Evolutionary conservation across 2,888 invertebrate species (phyloP).

Genomic region (Melanophora roralis): DNA sequence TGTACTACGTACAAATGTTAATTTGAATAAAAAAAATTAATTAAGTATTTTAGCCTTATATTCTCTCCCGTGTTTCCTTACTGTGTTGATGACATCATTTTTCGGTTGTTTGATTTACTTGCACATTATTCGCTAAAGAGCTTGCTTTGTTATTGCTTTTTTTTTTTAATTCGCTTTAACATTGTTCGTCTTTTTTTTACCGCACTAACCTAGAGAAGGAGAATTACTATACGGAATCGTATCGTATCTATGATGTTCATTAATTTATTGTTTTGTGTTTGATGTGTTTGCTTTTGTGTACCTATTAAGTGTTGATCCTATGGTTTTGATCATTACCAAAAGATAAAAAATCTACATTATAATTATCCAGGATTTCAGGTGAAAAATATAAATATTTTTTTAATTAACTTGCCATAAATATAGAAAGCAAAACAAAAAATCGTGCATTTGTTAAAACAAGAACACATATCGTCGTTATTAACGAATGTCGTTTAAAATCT

Average conservation of each 20-base stretch:
- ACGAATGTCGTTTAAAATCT: too few relatives aligned
- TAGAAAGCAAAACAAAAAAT: too few relatives aligned
- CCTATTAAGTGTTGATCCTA: conserved; percentile 18
- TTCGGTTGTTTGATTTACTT: conserved; percentile 44
- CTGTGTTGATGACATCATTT: conserved; percentile 65
- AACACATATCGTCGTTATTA: too few relatives aligned
- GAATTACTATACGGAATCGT: not conserved
- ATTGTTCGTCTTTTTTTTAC: conserved; percentile 37
- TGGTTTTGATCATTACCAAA: conserved; percentile 12
- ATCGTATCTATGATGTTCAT: too few relatives aligned
- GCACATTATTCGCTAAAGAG: conserved; percentile 28
- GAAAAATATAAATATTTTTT: too few relatives aligned
- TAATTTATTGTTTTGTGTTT: conserved; percentile 26
- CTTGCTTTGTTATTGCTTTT: conserved; percentile 33
- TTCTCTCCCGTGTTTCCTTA: conserved; percentile 40
- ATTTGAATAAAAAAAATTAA: conserved; percentile 31
- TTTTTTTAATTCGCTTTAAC: conserved; percentile 46
- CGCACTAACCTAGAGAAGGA: conserved; percentile 55
- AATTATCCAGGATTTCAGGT: conserved; percentile 29
- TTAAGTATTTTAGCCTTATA: conserved; percentile 22
- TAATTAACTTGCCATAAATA: too few relatives aligned
- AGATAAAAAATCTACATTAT: not conserved
- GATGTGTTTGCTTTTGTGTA: not conserved
- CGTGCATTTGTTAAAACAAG: too few relatives aligned
- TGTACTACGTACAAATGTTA: too few relatives aligned